Percentiles rank a stretch among this genome's conserved stretches.
Conservation (phyloP, 2,113 vertebrate genomes). For the Neolamprologus fasciatus region DNA sequence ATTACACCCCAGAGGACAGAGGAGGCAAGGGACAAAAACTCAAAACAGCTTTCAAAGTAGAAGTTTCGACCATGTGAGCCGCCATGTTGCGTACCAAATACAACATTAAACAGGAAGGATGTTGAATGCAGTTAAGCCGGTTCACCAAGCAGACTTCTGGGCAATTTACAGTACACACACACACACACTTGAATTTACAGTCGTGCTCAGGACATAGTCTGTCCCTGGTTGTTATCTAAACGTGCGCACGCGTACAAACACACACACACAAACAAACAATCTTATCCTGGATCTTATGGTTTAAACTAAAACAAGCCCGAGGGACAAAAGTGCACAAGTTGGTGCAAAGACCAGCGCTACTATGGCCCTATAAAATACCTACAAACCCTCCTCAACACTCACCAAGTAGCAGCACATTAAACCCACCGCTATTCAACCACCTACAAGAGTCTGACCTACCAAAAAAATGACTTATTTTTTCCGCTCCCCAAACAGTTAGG, state of each 20-base stretch:
- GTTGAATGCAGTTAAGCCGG: not conserved
- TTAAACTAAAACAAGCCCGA: not conserved
- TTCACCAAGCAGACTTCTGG: slow-evolving; percentile 40
- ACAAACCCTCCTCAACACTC: slow-evolving; percentile 4
- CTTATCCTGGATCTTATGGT: not conserved
- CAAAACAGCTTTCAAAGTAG: not conserved
- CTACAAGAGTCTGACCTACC: slow-evolving; percentile 25
- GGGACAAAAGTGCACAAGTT: slow-evolving; percentile 57
- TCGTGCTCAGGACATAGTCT: slow-evolving; percentile 4
- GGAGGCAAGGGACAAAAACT: not conserved
- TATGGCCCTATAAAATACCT: slow-evolving; percentile 15
- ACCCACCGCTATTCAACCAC: slow-evolving; percentile 9
- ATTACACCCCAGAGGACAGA: not conserved
- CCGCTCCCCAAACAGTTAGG: not conserved
- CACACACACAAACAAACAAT: not conserved
- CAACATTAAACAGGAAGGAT: not conserved
- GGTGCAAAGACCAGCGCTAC: slow-evolving; percentile 30
- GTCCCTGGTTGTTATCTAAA: slow-evolving; percentile 14
- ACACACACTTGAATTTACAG: not conserved
- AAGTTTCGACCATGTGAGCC: not conserved
- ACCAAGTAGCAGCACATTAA: slow-evolving; percentile 45
- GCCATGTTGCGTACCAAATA: slow-evolving; percentile 11
- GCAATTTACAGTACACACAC: slow-evolving; percentile 32
- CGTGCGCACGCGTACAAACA: not conserved
- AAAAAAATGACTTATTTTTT: not conserved